Percentiles rank a stretch among this genome's conserved stretches.
phyloP scores from a whole-genome alignment of 2,113 vertebrate genomes.

The Saguinus midas region DNA sequence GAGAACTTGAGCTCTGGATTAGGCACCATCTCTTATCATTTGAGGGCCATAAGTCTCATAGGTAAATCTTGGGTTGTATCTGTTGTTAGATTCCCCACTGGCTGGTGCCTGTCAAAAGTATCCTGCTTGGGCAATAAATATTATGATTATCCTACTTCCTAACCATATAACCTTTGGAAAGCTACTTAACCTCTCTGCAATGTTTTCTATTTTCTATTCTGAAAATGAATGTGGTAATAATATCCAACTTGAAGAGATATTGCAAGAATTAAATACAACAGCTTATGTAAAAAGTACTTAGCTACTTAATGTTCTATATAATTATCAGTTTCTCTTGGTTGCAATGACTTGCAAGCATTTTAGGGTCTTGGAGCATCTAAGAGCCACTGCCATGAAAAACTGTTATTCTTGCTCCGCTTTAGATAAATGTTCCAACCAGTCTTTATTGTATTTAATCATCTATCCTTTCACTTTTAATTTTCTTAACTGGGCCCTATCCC shows the following conservation, averaged over 20 bases:
- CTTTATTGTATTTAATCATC: conserved; percentile 3
- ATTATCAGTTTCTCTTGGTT: conserved; percentile 51
- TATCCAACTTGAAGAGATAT: conserved; percentile 22
- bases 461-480: conserved; percentile 20
- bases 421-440: background rate
- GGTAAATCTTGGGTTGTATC: background rate
- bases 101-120: conserved; percentile 5
- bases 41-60: background rate
- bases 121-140: background rate
- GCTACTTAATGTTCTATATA: background rate
- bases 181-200: conserved; percentile 13
- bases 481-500: background rate
- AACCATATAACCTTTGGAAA: background rate
- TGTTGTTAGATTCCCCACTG: background rate
- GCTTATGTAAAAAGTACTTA: conserved; percentile 17
- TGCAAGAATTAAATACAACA: conserved; percentile 18
- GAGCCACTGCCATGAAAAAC: background rate
- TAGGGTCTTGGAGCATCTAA: background rate
- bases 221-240: background rate
- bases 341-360: conserved; percentile 34
- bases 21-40: background rate
- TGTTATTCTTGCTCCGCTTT: background rate
- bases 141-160: background rate
- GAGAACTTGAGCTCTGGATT: background rate
- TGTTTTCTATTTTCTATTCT: conserved; percentile 37